Percentiles rank a stretch among this genome's conserved stretches.
phyloP scores from a whole-genome alignment of 2,113 vertebrate species.

The Festucalex cinctus region DNA sequence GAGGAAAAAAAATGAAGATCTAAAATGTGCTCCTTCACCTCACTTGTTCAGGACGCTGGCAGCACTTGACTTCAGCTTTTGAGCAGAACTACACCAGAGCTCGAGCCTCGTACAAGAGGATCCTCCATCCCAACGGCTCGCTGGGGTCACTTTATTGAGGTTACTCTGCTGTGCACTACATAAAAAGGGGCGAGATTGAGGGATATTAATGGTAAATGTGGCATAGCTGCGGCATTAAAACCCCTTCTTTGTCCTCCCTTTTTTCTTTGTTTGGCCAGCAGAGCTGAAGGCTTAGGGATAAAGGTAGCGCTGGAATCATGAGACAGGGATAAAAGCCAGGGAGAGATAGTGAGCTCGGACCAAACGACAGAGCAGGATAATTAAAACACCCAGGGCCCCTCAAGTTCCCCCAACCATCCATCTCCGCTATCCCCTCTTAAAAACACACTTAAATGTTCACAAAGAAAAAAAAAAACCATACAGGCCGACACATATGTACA shows the following conservation, averaged over 20 bases:
- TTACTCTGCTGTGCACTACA: slow-evolving; percentile 62
- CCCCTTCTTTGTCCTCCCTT: slow-evolving; percentile 67
- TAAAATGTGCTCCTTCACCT: slow-evolving; percentile 57
- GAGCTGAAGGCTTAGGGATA: slow-evolving; percentile 79
- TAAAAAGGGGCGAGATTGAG: slow-evolving; percentile 69
- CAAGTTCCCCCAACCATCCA: slow-evolving; percentile 74
- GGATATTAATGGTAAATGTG: slow-evolving; percentile 79
- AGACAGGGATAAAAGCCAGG: slow-evolving; percentile 75
- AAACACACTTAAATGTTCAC: slow-evolving; percentile 36
- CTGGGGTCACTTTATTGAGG: slow-evolving; percentile 73
- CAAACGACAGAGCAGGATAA: slow-evolving; percentile 73
- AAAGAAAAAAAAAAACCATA: slow-evolving; percentile 51
- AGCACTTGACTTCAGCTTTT: slow-evolving; percentile 58
- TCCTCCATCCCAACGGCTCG: slow-evolving; percentile 56
- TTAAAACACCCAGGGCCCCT: slow-evolving; percentile 77
- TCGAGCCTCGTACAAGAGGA: slow-evolving; percentile 53
- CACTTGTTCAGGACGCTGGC: slow-evolving; percentile 60
- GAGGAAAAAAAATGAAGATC: slow-evolving; percentile 22
- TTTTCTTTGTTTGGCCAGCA: slow-evolving; percentile 79
- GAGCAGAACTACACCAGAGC: slow-evolving; percentile 36
- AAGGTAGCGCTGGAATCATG: slow-evolving; percentile 78
- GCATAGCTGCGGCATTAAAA: slow-evolving; percentile 73
- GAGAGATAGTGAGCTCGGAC: slow-evolving; percentile 71
- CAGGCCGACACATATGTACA: slow-evolving; percentile 49
- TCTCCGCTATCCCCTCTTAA: slow-evolving; percentile 48